Base-by-base conservation (phyloP, 2,113 vertebrate genomes). In the Triplophysa rosa region DNA sequence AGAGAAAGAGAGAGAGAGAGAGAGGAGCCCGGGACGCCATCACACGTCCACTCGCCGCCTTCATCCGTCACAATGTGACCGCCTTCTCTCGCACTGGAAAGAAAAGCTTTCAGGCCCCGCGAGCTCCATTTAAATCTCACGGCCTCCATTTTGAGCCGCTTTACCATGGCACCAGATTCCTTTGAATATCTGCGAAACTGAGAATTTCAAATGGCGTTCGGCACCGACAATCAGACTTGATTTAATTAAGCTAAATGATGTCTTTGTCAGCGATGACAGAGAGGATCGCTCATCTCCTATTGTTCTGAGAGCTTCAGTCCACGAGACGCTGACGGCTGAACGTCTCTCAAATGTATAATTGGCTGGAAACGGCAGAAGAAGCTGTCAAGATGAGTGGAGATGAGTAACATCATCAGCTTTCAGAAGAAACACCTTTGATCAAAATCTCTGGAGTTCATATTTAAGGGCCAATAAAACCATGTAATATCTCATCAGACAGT, bases 201-300 rank as follows among this genome's bases (percentile, higher is more conserved):
- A 61, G 78, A 78, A 80, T 79, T 82, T 81, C 71, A 68, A 80
- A 77, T 72, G 78, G 71, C 85, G 86, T 86, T 91, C 89, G 87
- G 89, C 87, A 87, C 86, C 87, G 89, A 87, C 90, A 89, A 89
- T 92, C 89, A 90, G 89, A 86, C 87, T 69, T 80, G 89, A 89
- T 90, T 90, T 92, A 92, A 93, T 93, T 87, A 92, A 90, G 86
- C 88, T 65, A 90, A 92, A 92, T 92, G 52, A 65, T 79, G 88
- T 93, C 89, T 92, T 92, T 91, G 88, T 91, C 86, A 87, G 87
- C 84, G 89, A 91, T 88, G 90, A 93, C 89, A 92, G 91, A 91
- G 87, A 77, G 24, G 85, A 80, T 92, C 90, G 92, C 91, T 91
- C 87, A 89, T 88, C 87, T 86, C 89, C 87, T 86, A 90, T 90